Conservation (phyloP, 1,140 invertebrate species). For the Oryctes rhinoceros region DNA sequence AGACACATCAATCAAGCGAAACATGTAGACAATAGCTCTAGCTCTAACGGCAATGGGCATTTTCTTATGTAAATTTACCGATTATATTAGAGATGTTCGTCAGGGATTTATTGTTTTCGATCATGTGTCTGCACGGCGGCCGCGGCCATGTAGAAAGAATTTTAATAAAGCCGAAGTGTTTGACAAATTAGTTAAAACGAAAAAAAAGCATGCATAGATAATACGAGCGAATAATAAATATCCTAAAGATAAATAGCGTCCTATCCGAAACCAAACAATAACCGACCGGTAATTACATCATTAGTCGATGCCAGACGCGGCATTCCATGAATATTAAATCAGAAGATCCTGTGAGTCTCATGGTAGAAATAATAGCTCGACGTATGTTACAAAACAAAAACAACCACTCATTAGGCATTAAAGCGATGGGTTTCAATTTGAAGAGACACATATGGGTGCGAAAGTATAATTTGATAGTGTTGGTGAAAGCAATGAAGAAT, state of each 20-base stretch:
- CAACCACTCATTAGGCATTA: background rate
- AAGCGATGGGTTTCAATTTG: constrained; percentile 12
- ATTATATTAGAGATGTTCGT: constrained; percentile 17
- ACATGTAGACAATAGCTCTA: constrained; percentile 26
- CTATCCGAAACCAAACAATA: constrained; percentile 50
- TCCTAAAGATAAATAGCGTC: constrained; percentile 48
- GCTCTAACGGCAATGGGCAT: constrained; percentile 9
- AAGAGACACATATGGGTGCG: background rate
- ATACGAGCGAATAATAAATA: constrained; percentile 41
- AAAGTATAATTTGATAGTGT: too few relatives aligned
- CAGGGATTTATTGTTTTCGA: constrained; percentile 25
- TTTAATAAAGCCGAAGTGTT: constrained; percentile 39
- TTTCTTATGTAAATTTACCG: constrained; percentile 35
- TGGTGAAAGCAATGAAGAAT: too few relatives aligned
- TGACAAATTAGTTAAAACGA: constrained; percentile 41
- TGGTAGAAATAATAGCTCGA: constrained; percentile 35
- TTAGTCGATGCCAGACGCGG: constrained; percentile 51
- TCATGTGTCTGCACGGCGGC: background rate
- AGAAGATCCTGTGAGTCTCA: background rate
- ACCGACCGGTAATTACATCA: constrained; percentile 52
- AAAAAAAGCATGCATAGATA: constrained; percentile 17
- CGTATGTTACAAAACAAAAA: constrained; percentile 32
- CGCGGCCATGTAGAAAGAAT: constrained; percentile 9
- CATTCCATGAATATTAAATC: constrained; percentile 55
- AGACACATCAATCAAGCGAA: constrained; percentile 12